Conservation (phyloP, 2,113 vertebrate species). For the Peromyscus maniculatus region DNA sequence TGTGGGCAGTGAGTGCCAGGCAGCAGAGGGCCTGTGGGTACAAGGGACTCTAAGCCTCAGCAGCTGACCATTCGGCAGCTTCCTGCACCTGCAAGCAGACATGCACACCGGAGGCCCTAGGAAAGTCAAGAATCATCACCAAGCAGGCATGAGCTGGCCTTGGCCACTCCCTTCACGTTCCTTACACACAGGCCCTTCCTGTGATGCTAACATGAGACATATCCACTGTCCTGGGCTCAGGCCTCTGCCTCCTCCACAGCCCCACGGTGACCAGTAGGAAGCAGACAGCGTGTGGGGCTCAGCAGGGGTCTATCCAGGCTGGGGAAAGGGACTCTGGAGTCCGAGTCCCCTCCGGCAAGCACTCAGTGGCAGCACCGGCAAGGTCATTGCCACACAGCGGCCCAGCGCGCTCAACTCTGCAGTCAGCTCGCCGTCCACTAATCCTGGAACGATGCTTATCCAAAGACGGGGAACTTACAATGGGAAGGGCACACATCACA, state of each 20-base stretch:
- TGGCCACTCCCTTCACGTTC: background rate
- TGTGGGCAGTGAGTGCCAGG: background rate
- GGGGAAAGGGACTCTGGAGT: background rate
- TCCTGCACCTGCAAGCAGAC: background rate
- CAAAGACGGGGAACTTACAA: background rate
- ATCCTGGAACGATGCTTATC: background rate
- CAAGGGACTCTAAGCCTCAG: background rate
- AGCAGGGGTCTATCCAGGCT: background rate
- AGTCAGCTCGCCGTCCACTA: background rate
- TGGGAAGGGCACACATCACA: background rate
- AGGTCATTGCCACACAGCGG: background rate
- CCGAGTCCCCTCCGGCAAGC: background rate
- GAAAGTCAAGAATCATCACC: background rate
- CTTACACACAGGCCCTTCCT: background rate
- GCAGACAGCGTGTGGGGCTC: background rate
- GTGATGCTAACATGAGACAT: background rate
- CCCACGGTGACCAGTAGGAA: no score
- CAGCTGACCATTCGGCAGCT: background rate
- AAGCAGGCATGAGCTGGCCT: background rate
- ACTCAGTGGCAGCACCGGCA: accelerated
- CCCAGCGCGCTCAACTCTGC: accelerated
- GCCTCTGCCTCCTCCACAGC: no score
- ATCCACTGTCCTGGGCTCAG: background rate
- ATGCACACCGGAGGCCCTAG: background rate
- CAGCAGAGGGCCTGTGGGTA: background rate